Percentiles rank a stretch among this genome's conserved stretches.
Conservation (phyloP, 2,797 vertebrate species). For the Pseudocheirus occidentalis region DNA sequence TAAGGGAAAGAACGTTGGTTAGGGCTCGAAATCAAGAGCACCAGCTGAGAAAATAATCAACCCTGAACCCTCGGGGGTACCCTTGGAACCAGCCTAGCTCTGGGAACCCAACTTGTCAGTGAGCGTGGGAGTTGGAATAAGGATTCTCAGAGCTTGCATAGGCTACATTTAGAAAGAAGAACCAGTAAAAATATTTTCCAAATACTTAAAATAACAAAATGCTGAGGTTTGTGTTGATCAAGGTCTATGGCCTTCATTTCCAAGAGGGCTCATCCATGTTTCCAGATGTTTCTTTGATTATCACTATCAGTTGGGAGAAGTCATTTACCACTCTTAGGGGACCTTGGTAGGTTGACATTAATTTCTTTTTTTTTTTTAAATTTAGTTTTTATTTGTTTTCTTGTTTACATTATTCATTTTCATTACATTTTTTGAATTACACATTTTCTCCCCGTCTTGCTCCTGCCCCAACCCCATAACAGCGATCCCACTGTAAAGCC, state of each 20-base stretch:
- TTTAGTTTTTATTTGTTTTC: too few relatives aligned
- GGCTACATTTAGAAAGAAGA: neutral
- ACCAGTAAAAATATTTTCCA: neutral
- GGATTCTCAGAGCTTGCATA: neutral
- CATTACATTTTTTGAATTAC: too few relatives aligned
- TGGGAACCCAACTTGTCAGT: slow-evolving; percentile 19
- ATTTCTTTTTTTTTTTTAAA: too few relatives aligned
- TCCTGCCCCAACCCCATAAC: too few relatives aligned
- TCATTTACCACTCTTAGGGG: slow-evolving; percentile 53
- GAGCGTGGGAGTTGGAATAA: neutral
- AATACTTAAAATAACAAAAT: slow-evolving; percentile 32
- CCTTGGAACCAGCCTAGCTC: neutral
- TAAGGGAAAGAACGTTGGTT: neutral
- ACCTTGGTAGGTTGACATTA: slow-evolving; percentile 37
- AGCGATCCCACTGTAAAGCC: too few relatives aligned
- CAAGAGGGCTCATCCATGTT: slow-evolving; percentile 31
- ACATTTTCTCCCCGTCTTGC: too few relatives aligned
- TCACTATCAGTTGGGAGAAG: slow-evolving; percentile 49
- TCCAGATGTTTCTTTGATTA: slow-evolving; percentile 55
- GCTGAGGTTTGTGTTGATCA: slow-evolving; percentile 30
- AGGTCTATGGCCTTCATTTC: slow-evolving; percentile 38
- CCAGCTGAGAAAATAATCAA: neutral
- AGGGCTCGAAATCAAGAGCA: neutral
- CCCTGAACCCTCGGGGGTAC: neutral
- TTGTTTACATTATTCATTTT: too few relatives aligned